phyloP scores from a whole-genome alignment of 2,113 vertebrate genomes.

The Dinomys branickii region DNA sequence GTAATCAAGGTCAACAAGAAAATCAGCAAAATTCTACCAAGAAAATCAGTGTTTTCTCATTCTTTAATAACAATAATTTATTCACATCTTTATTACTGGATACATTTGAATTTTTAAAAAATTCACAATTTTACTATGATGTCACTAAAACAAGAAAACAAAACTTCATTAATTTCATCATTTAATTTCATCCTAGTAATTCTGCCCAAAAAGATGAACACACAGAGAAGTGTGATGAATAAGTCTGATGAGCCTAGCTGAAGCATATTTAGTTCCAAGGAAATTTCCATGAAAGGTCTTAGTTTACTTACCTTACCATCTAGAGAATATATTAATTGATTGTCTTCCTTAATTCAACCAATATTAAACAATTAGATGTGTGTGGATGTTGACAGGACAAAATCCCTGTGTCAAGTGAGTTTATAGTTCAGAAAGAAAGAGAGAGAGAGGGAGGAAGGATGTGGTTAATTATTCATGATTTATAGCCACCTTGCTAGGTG shows the following conservation, averaged over 20 bases:
- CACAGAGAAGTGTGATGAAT: background rate
- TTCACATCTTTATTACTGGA: background rate
- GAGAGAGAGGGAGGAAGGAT: no score
- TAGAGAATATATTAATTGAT: background rate
- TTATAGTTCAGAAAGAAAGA: background rate
- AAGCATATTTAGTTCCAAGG: background rate
- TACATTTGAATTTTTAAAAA: background rate
- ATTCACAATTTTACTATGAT: background rate
- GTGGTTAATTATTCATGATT: background rate
- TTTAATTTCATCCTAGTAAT: background rate
- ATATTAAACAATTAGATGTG: background rate
- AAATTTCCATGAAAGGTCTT: background rate
- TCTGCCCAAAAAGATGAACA: background rate
- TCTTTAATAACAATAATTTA: slow-evolving; percentile 3
- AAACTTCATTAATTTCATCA: background rate
- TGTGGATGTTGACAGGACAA: slow-evolving; percentile 7
- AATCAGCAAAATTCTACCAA: background rate
- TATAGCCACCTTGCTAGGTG: background rate
- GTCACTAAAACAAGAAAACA: slow-evolving; percentile 28
- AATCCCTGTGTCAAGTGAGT: background rate
- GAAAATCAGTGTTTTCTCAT: background rate
- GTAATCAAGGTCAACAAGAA: background rate
- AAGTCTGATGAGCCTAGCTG: background rate
- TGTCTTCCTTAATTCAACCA: slow-evolving; percentile 45
- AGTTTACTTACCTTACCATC: background rate